Base-by-base conservation (phyloP, 2,113 vertebrate genomes). In the Hemichromis elongatus region DNA sequence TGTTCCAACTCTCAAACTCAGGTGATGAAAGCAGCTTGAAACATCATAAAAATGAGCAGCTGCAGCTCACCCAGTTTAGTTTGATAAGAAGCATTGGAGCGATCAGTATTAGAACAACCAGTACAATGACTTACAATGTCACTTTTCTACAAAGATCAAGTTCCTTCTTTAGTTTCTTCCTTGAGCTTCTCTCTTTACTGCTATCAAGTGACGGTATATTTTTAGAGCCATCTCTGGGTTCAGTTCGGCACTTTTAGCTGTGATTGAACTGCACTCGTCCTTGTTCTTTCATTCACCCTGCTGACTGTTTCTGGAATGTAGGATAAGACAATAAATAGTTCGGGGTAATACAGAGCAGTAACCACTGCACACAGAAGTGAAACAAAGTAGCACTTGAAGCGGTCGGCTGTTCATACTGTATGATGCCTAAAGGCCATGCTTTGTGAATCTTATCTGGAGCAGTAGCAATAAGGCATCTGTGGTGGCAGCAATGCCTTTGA, bases 381-480 rank as follows among this genome's bases (percentile, higher is more conserved):
- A 85, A 79, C 55, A 83, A 86, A 85, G 75, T 55, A 82, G 77
- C 88, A 87, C 89, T 92, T 90, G n/a, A 84, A 89, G 45, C 86
- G 66, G 79, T 63, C 80, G 57, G 80, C 79, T 91, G 78, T 90
- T 86, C 73, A 21, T 73, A 50, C 77, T 50, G 42, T 83, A 77
- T 80, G 73, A 88, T 85, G 81, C 86, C 88, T n/a, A 87, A 87
- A 86, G 87, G 91, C 83, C 89, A 87, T 86, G 82, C 80, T 92
- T 79, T 73, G 79, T 86, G 82, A 88, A 78, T 91, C 79, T 73
- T 84, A 81, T 92, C 89, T 84, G 70, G 18, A 90, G 47, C 77
- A 79, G 53, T 59, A 89, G 89, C 61, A 90, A 57, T 89, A 89
- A 90, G 88, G 84, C 91, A 81, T 89, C 85, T 18, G 68, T 79